Evolutionary conservation across 1,140 invertebrate genomes (phyloP), one percentile per base, ranked within the genome.

Genomic region (Apis laboriosa): DNA sequence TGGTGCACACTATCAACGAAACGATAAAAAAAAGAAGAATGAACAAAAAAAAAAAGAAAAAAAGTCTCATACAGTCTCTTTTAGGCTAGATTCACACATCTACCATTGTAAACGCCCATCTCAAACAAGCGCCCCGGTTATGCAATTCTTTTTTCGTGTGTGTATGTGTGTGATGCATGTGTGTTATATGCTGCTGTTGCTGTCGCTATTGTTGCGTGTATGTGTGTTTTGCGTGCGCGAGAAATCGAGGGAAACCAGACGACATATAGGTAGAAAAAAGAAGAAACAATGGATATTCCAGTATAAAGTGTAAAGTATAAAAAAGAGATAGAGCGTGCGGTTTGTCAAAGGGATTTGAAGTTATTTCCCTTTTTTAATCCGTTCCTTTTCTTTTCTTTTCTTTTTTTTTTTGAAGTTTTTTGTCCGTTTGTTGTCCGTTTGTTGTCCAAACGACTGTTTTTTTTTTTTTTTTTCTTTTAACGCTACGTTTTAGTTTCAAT

Each of bases 71-170:
- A 67, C 81, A 88, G 84, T 88, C 85, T 86, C 81, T 80, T 73
- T 68, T 86, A 86, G 82, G 24, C 77, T 88, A 86, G 85, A 81
- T 83, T 85, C 86, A 83, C 77, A 77, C 77, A 71, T 78, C 84
- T 77, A 58, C 56, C 83, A 83, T 86, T 84, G 64, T 87, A 34
- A 73, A 80, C 77, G 80, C 82, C 84, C 86, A 84, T 90, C 84
- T 60, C 68, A 34, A 77, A 61, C 64, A 71, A 68, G 28, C 84
- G 81, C 79, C 63, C 75, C 60, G 76, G 28, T 77, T 73, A 55
- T 63, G 80, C 81, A 56, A 51, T 72, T 78, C 71, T 77, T 74
- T 64, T 71, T 55, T 56, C 55, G 82, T 88, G 61, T 83, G 86
- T 77, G 72, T 72, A 77, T 19, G 70, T 64, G 76, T 71, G 58